A percentile compares a stretch with the other conserved stretches of the same genome.
Evolutionary conservation across 30 jellyfish, hydroid and myxozoan species (phyloP).

Genomic region (Turritopsis dohrnii): DNA sequence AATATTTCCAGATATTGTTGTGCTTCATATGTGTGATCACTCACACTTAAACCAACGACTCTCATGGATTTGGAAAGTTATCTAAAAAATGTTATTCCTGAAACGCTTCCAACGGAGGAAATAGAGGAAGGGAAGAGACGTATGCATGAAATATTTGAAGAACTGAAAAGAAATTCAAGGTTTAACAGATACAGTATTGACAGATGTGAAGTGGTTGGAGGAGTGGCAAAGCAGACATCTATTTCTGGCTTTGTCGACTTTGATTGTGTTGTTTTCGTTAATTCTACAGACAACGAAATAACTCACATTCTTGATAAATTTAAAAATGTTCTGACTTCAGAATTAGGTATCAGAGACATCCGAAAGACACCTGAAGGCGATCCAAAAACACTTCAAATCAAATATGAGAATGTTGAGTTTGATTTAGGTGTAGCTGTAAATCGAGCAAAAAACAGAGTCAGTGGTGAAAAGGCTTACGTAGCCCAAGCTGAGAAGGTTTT

Average conservation of each 20-base stretch:
- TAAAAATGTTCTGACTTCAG: slow-evolving; percentile 1
- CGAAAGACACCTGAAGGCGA: slow-evolving; percentile 14
- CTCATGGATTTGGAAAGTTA: too few species aligned
- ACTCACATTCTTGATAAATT: neutral
- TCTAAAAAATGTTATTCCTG: neutral
- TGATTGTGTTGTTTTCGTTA: slow-evolving; percentile 24
- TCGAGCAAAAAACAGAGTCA: neutral
- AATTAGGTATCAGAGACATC: neutral
- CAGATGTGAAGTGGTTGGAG: neutral
- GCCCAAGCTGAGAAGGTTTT: neutral
- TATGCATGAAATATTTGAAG: neutral
- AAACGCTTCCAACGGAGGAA: neutral
- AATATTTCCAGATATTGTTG: too few species aligned
- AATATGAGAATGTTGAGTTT: too few species aligned
- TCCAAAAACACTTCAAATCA: slow-evolving; percentile 13
- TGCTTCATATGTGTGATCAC: too few species aligned
- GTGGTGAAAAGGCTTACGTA: neutral
- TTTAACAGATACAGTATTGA: neutral
- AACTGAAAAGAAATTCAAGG: neutral
- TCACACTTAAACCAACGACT: too few species aligned
- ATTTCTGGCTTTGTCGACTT: neutral
- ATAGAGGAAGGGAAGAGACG: neutral
- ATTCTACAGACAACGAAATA: neutral
- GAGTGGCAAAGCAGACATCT: slow-evolving; percentile 5
- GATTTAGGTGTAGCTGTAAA: slow-evolving; percentile 4